Evolutionary conservation across 2,113 vertebrate species (phyloP).

Genomic region (Chionodraco myersi): DNA sequence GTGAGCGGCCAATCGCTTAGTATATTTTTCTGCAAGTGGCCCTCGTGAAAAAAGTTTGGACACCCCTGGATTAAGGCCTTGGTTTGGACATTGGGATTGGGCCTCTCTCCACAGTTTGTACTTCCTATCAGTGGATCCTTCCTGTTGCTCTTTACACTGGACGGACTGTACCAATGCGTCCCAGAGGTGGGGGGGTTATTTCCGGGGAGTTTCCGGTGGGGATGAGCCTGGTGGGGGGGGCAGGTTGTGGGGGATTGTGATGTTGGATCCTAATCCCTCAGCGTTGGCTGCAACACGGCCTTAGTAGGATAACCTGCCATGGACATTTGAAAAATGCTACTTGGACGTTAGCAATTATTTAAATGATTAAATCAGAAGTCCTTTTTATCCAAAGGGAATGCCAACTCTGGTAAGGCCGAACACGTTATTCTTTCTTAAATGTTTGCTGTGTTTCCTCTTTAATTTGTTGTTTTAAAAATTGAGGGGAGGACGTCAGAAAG

Average conservation of each 20-base stretch:
- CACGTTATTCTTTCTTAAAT: constrained; percentile 13
- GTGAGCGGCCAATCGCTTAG: too few species aligned
- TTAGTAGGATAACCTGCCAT: constrained; percentile 77
- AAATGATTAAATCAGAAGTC: constrained; percentile 17
- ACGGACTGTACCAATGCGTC: constrained; percentile 76
- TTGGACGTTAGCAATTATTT: constrained; percentile 55
- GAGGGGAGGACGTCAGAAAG: not conserved
- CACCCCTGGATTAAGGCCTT: too few species aligned
- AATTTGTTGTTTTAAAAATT: constrained; percentile 15
- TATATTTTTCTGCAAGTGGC: too few species aligned
- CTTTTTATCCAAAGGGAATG: constrained; percentile 55
- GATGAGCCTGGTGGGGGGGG: constrained; percentile 78
- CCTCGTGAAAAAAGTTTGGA: too few species aligned
- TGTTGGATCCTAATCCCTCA: constrained; percentile 87
- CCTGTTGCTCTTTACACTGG: constrained; percentile 65
- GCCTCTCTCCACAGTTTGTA: constrained; percentile 9
- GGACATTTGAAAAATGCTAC: constrained; percentile 69
- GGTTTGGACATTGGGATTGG: too few species aligned
- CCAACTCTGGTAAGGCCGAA: constrained; percentile 81
- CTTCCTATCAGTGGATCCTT: constrained; percentile 41
- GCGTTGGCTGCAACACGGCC: constrained; percentile 80
- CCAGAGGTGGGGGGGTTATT: constrained; percentile 39
- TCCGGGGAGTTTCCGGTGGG: constrained; percentile 61
- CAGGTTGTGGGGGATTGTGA: constrained; percentile 75
- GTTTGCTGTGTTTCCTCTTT: not conserved